These are phyloP conservation scores for Chrysolina oricalcia DNA, from an alignment of 2,888 invertebrate species.

Conservation along the genomic window DNA sequence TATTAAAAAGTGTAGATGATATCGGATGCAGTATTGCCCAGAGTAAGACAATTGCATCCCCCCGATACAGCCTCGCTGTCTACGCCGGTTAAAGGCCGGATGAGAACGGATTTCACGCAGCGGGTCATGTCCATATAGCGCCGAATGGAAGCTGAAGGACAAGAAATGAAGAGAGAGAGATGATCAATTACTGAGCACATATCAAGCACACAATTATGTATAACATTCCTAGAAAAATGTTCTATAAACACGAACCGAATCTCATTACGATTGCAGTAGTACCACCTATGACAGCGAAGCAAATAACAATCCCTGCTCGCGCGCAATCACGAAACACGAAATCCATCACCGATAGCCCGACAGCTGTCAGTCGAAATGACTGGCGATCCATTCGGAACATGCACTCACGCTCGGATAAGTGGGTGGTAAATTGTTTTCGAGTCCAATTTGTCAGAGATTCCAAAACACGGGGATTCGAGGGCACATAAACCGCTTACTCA, in stretches of 20 bases:
- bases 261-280: slow-evolving; percentile 8
- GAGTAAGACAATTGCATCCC: too few relatives aligned
- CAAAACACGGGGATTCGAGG: slow-evolving; percentile 27
- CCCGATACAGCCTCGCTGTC: too few relatives aligned
- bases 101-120: too few relatives aligned
- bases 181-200: too few relatives aligned
- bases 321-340: slow-evolving; percentile 33
- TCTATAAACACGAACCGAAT: neutral
- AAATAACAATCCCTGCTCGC: slow-evolving; percentile 30
- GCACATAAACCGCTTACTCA: neutral
- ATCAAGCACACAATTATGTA: neutral
- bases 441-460: slow-evolving; percentile 45
- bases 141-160: too few relatives aligned
- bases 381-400: slow-evolving; percentile 47
- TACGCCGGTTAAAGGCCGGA: too few relatives aligned
- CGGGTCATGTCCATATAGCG: too few relatives aligned
- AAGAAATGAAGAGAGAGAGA: too few relatives aligned
- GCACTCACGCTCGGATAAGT: slow-evolving; percentile 38
- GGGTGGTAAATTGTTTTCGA: slow-evolving; percentile 48
- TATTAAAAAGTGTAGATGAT: too few relatives aligned
- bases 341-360: slow-evolving; percentile 49
- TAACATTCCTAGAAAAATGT: neutral
- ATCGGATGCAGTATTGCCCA: too few relatives aligned
- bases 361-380: slow-evolving; percentile 48
- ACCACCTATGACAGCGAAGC: slow-evolving; percentile 31